Conservation (phyloP, 2,797 vertebrate species). For the Muscicapa comitata region DNA sequence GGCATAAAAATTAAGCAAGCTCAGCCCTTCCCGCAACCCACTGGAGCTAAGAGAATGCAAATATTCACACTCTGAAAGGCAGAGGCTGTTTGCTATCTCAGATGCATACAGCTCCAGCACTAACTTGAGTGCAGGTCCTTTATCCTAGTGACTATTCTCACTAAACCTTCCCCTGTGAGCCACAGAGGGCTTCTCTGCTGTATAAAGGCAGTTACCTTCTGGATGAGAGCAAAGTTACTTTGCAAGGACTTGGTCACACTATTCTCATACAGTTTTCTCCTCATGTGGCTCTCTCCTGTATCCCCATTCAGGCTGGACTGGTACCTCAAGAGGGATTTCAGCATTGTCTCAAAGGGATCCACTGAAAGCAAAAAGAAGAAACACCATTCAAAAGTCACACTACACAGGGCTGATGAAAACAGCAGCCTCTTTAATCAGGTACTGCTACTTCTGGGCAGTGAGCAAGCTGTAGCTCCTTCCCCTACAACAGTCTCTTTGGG, state of each 20-base stretch:
- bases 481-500: neutral
- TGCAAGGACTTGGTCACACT: slow-evolving; percentile 83
- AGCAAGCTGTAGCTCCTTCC: neutral
- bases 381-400: neutral
- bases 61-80: neutral
- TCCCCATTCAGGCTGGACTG: slow-evolving; percentile 79
- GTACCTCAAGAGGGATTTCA: slow-evolving; percentile 93
- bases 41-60: neutral
- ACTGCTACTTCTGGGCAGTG: neutral
- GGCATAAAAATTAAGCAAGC: neutral
- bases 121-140: neutral
- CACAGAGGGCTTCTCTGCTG: neutral
- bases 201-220: slow-evolving; percentile 74
- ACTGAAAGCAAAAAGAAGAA: slow-evolving; percentile 73
- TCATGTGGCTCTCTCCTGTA: slow-evolving; percentile 75
- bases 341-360: slow-evolving; percentile 95
- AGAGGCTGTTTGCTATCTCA: neutral
- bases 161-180: neutral
- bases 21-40: neutral
- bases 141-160: neutral
- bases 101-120: neutral
- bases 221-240: slow-evolving; percentile 83
- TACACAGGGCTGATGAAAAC: neutral
- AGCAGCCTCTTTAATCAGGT: rapidly evolving
- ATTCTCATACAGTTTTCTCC: slow-evolving; percentile 88